Evolutionary conservation across 1,140 invertebrate genomes (phyloP), one percentile per base, ranked within the genome.

Genomic region (Penaeus chinensis): DNA sequence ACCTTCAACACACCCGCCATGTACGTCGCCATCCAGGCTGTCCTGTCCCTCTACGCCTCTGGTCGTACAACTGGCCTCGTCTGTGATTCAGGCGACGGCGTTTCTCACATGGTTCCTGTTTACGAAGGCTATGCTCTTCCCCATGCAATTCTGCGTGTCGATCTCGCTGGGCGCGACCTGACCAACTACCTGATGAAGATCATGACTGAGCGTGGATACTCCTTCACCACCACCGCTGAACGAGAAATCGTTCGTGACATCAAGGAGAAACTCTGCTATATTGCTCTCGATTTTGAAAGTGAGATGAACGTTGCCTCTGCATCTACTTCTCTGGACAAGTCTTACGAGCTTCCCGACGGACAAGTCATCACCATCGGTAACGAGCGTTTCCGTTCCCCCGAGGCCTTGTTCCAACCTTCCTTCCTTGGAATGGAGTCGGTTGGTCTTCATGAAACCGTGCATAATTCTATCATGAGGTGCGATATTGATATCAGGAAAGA

Each of bases 191-290:
- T 69, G 98, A 95, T 94, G 97, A 97, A 16, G 97, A 98, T 98
- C 93, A 94, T 97, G 89, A 96, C 96, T 79, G 96, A 97, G 93
- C 94, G 96, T 90, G 93, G 91, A 71, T 93, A 93, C 84, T 91
- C 91, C 82, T 92, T 93, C 90, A 91, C 91, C 83, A 93, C 93
- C 81, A 93, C 93, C 24, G 96, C 96, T 89, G 96, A 97, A 93
- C 94, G 96, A 91, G 96, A 97, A 95, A 98, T 98, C 91, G 96
- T 98, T 13, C 94, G 97, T 91, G 97, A 98, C 93, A 97, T 98
- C 93, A 98, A 97, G 93, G 96, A 97, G 92, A 97, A 97, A 92
- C 93, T 97, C 74, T 97, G 96, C 94, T 97, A 97, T 92, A 96
- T 98, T 82, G 97, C 97, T 78, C 37, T 85, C 20, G 54, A 91